Conservation (phyloP, 2,113 vertebrate species). For the Strigops habroptila region DNA sequence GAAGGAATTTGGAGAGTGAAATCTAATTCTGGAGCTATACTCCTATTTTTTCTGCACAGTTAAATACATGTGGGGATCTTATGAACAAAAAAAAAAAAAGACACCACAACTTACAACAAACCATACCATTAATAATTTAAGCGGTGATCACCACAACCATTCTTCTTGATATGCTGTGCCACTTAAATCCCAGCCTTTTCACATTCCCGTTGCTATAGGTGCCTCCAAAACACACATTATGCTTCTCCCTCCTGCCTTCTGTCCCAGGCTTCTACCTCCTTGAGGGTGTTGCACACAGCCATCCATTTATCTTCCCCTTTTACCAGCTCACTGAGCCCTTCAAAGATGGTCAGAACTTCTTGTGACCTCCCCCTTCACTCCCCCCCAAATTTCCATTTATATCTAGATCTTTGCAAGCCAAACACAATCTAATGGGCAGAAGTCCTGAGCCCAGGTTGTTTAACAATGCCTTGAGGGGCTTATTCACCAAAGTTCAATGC, state of each 20-base stretch:
- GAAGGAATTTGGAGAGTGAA: not conserved
- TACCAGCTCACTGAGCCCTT: not conserved
- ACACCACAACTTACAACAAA: not conserved
- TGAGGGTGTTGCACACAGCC: not conserved
- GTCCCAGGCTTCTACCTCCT: not conserved
- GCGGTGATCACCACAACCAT: rapidly evolving
- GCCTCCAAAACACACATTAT: not conserved
- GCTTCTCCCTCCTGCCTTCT: not conserved
- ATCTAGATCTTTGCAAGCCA: conserved; percentile 8
- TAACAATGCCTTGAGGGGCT: conserved; percentile 65
- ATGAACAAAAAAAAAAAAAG: not conserved
- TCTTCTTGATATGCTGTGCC: not conserved
- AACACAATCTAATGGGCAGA: conserved; percentile 23
- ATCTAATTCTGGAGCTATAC: not conserved
- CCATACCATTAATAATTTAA: rapidly evolving
- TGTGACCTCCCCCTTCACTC: not conserved
- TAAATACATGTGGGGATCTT: not conserved
- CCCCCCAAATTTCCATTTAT: not conserved
- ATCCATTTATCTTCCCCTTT: not conserved
- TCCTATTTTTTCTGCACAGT: not conserved
- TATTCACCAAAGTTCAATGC: conserved; percentile 65
- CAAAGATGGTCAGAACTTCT: not conserved
- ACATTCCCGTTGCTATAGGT: rapidly evolving
- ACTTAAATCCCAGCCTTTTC: not conserved
- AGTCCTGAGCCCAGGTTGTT: conserved; percentile 28